Evolutionary conservation across 2,797 vertebrate species (phyloP), one percentile per base, ranked within the genome.

Genomic region (Poeciliopsis presidionis): DNA sequence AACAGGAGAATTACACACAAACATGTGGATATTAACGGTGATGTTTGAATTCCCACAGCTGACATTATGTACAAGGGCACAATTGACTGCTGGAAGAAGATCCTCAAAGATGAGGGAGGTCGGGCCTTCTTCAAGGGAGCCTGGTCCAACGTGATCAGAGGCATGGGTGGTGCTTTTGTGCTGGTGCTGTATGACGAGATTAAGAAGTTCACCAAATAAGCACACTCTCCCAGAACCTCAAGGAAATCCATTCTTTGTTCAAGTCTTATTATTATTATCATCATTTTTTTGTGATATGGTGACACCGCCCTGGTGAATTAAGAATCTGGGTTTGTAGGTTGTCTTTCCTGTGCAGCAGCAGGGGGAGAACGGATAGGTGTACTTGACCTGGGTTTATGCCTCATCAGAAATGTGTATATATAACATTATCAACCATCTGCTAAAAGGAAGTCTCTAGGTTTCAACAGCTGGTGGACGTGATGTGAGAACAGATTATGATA

Each of bases 31-130:
- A n/a, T 87, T 9, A 81, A 39, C 63, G 0, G 61, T 8, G 49
- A 0, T 79, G 67, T 88, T 12, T 86, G 22, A 13, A 16, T 82
- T 76, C 91, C 85, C 88, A 92, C 95, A 99, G 98, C 97, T 89
- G 98, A 99, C 85, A 99, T 99, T 91, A 99, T 99, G 98, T 99
- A 99, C 94, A 96, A 94, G 87, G 98, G 98, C 93, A 99, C 98
- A 93, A 91, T 99, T 16, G 97, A 99, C 89, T 99, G 98, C 95
- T 99, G 98, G 98, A 98, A 33, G 95, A 99, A 99, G 96, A 99
- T 99, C 88, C 61, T 95, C 0, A 98, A 98, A 94, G 97, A 99
- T 30, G 98, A 99, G 94, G 98, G 98, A 87, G 1, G 74, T 87
- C 97, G 93, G 46, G 98, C 98, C 11, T 99, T 99, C 95, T 99